phyloP scores from a whole-genome alignment of 2,888 invertebrate species.

The Conomelus anceps region DNA sequence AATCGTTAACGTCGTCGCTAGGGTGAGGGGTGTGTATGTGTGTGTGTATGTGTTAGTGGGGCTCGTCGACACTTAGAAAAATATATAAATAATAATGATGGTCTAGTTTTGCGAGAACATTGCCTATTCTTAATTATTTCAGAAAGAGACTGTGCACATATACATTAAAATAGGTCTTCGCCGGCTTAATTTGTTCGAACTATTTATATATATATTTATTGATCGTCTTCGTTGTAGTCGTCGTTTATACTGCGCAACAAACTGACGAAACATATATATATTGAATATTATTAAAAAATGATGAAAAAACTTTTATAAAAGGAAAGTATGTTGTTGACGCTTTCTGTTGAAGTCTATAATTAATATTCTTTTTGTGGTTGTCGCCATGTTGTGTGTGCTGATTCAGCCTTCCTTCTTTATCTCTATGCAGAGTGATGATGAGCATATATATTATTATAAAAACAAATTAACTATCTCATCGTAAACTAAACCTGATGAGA shows the following conservation, averaged over 20 bases:
- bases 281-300: neutral
- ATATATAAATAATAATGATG: neutral
- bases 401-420: neutral
- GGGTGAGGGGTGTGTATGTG: neutral
- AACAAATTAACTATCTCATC: neutral
- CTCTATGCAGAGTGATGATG: neutral
- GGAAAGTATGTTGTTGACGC: neutral
- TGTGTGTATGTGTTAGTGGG: neutral
- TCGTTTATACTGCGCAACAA: neutral
- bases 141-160: neutral
- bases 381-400: neutral
- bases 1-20: neutral
- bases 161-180: neutral
- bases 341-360: neutral
- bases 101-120: neutral
- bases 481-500: neutral
- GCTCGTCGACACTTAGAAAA: neutral
- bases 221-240: neutral
- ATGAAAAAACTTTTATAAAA: neutral
- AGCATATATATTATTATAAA: neutral
- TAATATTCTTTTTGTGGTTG: neutral
- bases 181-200: neutral
- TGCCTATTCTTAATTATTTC: neutral
- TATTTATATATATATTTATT: neutral
- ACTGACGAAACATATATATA: neutral